These are phyloP conservation scores for Xiphydria camelus DNA, from an alignment of 2,888 invertebrate genomes.

Conservation along the genomic window DNA sequence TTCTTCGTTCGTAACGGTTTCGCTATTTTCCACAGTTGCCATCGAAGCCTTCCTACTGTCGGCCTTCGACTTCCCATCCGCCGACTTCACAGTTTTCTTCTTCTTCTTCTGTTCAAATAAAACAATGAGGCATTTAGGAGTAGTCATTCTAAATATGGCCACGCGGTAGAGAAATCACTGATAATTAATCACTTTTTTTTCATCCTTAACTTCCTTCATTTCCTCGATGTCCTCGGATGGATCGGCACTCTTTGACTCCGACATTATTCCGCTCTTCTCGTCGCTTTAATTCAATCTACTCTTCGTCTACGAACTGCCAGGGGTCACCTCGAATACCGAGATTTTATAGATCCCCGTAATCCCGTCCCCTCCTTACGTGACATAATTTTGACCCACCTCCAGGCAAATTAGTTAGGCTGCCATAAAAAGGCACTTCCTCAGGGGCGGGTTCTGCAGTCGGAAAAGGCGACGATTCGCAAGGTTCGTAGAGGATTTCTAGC, in stretches of 20 bases:
- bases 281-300: background rate
- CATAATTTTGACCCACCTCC: conserved; percentile 12
- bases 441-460: background rate
- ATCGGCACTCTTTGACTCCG: background rate
- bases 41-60: conserved; percentile 6
- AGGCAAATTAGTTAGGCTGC: conserved; percentile 14
- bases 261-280: too few relatives aligned
- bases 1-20: background rate
- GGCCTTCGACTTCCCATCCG: conserved; percentile 7
- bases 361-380: conserved; percentile 10
- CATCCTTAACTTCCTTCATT: conserved; percentile 5
- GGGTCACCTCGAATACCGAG: background rate
- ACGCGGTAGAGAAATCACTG: too few relatives aligned
- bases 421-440: conserved; percentile 3
- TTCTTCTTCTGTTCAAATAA: conserved; percentile 21
- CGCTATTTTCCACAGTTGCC: background rate
- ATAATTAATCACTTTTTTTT: conserved; percentile 3
- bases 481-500: too few relatives aligned
- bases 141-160: too few relatives aligned
- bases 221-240: conserved; percentile 6
- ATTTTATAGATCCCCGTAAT: conserved; percentile 17
- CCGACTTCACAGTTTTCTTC: conserved; percentile 17
- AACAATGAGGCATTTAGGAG: background rate
- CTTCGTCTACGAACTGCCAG: conserved; percentile 13
- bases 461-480: too few relatives aligned